A percentile compares a stretch with the other conserved stretches of the same genome.
phyloP scores from a whole-genome alignment of 2,113 vertebrate species.

The Caranx melampygus region DNA sequence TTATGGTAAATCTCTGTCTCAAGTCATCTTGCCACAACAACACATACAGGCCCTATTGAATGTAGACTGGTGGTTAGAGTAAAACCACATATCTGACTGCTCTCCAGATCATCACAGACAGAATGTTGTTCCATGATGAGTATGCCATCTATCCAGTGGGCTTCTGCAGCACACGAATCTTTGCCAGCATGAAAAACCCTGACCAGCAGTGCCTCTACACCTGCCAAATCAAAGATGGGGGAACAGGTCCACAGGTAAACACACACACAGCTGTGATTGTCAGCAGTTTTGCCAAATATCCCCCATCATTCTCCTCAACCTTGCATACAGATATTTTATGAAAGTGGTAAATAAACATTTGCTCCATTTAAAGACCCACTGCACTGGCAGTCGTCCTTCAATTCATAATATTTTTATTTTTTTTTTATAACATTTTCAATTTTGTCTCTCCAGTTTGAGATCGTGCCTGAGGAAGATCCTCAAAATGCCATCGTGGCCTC shows the following conservation, averaged over 20 bases:
- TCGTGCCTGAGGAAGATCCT: constrained; percentile 92
- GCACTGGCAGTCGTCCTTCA: too few species aligned
- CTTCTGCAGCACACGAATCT: constrained; percentile 91
- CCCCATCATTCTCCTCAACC: not conserved
- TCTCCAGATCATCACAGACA: constrained; percentile 89
- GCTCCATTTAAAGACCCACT: not conserved
- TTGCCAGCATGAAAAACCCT: constrained; percentile 86
- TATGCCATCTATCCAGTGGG: constrained; percentile 91
- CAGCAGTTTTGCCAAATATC: not conserved
- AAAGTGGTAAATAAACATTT: not conserved
- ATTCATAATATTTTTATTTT: too few species aligned
- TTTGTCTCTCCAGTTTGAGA: constrained; percentile 86
- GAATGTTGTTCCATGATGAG: constrained; percentile 89
- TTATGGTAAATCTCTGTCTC: not conserved
- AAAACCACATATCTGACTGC: not conserved
- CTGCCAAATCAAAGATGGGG: constrained; percentile 92
- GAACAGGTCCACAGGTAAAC: constrained; percentile 87
- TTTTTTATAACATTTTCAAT: not conserved
- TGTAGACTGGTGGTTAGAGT: not conserved
- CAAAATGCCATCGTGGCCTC: constrained; percentile 86
- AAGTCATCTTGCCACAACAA: not conserved
- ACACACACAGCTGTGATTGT: not conserved
- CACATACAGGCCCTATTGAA: not conserved
- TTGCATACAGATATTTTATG: not conserved
- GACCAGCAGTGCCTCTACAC: constrained; percentile 91